These are phyloP conservation scores for Ennomos fuscantarius DNA, from an alignment of 2,888 invertebrate species.

Conservation along the genomic window DNA sequence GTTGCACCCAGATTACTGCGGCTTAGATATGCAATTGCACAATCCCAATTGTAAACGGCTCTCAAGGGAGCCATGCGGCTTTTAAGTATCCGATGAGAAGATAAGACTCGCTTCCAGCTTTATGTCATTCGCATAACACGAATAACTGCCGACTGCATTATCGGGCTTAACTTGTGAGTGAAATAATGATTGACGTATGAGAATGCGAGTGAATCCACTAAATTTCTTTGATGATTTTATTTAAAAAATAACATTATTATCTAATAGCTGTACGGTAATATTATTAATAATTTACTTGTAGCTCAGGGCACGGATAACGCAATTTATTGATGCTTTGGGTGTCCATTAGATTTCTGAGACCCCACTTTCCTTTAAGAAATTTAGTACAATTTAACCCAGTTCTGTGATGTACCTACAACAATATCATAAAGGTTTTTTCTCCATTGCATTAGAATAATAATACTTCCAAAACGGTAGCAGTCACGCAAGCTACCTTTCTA, in stretches of 20 bases:
- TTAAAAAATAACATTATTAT: slow-evolving; percentile 44
- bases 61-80: slow-evolving; percentile 48
- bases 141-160: slow-evolving; percentile 22
- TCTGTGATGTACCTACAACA: slow-evolving; percentile 27
- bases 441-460: slow-evolving; percentile 43
- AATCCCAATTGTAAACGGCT: slow-evolving; percentile 55
- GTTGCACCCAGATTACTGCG: slow-evolving; percentile 56
- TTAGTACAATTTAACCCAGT: slow-evolving; percentile 31
- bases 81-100: slow-evolving; percentile 58
- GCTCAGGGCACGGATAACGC: slow-evolving; percentile 54
- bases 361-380: slow-evolving; percentile 49
- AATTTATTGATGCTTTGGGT: slow-evolving; percentile 51
- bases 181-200: slow-evolving; percentile 35
- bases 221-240: slow-evolving; percentile 46
- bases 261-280: slow-evolving; percentile 39
- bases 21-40: slow-evolving; percentile 64
- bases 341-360: slow-evolving; percentile 49
- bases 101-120: slow-evolving; percentile 42
- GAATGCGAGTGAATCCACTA: slow-evolving; percentile 49
- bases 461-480: slow-evolving; percentile 49
- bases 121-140: slow-evolving; percentile 36
- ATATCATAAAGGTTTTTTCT: slow-evolving; percentile 41
- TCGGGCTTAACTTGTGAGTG: slow-evolving; percentile 21
- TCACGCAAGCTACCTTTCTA: slow-evolving; percentile 47
- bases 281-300: slow-evolving; percentile 50